phyloP scores from a whole-genome alignment of 2,888 invertebrate genomes.

The Acronicta aceris region DNA sequence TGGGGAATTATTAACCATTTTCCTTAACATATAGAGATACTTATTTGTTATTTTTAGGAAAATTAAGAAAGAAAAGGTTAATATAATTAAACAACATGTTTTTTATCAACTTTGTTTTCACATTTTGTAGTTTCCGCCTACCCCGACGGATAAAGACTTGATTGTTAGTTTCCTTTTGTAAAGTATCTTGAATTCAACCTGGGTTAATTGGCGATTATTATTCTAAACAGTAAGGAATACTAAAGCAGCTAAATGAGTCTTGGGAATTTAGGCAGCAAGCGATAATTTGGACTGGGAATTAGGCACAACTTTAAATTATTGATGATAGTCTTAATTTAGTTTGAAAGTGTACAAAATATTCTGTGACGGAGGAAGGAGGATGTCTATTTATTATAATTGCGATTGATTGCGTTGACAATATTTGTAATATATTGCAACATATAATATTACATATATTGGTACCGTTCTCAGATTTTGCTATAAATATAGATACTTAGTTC shows the following conservation, averaged over 20 bases:
- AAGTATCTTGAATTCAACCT: not conserved
- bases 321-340: conserved; percentile 34
- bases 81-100: not conserved
- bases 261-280: conserved; percentile 29
- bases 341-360: conserved; percentile 14
- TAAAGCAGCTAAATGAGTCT: conserved; percentile 34
- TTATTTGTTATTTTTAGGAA: not conserved
- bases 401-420: too few relatives aligned
- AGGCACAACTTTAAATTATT: conserved; percentile 26
- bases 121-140: too few relatives aligned
- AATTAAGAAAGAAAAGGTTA: not conserved
- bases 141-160: too few relatives aligned
- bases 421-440: too few relatives aligned
- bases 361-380: not conserved
- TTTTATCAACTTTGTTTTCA: too few relatives aligned
- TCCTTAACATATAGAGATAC: not conserved
- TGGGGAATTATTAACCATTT: not conserved
- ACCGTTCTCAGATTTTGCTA: not conserved
- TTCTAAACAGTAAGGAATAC: conserved; percentile 27
- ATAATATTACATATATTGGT: too few relatives aligned
- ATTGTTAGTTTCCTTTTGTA: too few relatives aligned
- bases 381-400: too few relatives aligned
- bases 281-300: conserved; percentile 32
- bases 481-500: not conserved
- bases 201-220: conserved; percentile 27